phyloP scores from a whole-genome alignment of 2,797 vertebrate species.

The Eremophila alpestris region DNA sequence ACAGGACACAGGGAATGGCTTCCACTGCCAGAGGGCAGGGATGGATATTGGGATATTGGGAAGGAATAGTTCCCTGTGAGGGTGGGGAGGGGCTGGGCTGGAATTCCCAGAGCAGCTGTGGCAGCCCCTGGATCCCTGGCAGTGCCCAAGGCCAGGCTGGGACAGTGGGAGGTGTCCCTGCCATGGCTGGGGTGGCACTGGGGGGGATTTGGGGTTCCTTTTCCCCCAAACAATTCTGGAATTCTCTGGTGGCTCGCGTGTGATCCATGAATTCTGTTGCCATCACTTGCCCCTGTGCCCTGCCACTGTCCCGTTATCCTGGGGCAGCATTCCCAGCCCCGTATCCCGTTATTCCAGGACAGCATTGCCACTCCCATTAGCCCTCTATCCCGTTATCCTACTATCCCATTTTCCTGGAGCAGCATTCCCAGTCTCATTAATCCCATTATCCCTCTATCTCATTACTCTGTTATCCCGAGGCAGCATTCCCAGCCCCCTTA shows the following conservation, averaged over 20 bases:
- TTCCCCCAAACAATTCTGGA: accelerated
- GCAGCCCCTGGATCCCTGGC: background rate
- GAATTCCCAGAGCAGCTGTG: background rate
- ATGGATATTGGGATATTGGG: accelerated
- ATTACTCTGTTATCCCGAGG: accelerated
- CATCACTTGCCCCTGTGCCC: background rate
- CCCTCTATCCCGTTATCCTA: too few relatives aligned
- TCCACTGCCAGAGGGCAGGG: background rate
- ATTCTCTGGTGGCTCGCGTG: background rate
- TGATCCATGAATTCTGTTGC: background rate
- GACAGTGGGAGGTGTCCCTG: background rate
- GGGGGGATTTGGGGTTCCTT: accelerated
- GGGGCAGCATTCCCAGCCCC: background rate
- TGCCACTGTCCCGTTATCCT: background rate
- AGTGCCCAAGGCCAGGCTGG: background rate
- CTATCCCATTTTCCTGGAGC: too few relatives aligned
- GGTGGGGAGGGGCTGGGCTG: background rate
- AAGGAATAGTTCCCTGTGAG: background rate
- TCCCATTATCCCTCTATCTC: too few relatives aligned
- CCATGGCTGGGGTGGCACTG: background rate
- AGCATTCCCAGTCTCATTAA: too few relatives aligned
- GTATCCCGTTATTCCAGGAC: too few relatives aligned
- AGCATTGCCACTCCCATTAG: too few relatives aligned
- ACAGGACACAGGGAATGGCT: background rate
- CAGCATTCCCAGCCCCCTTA: background rate